These are phyloP conservation scores for Liparis tanakae DNA, from an alignment of 2,797 vertebrate genomes.

Conservation along the genomic window DNA sequence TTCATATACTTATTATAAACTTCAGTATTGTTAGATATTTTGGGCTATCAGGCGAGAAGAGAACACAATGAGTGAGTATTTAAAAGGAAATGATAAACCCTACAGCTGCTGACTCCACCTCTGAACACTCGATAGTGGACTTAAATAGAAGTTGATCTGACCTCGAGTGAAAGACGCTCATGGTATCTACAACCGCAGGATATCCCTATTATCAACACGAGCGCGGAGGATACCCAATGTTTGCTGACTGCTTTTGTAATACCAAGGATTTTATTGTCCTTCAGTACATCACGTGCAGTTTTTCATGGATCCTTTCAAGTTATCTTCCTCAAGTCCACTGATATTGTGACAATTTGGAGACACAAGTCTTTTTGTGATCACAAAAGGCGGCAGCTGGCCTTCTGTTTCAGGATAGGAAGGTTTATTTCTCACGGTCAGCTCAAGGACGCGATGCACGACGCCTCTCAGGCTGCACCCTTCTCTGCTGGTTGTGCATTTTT, in stretches of 20 bases:
- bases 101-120: conserved; percentile 14
- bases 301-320: conserved; percentile 42
- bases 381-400: conserved; percentile 35
- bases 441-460: conserved; percentile 50
- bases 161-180: conserved; percentile 19
- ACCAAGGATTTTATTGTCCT: conserved; percentile 71
- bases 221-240: conserved; percentile 75
- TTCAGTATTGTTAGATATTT: too few species aligned
- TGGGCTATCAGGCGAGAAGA: not conserved
- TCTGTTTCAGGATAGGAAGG: conserved; percentile 58
- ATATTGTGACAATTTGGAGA: conserved; percentile 48
- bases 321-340: conserved; percentile 40
- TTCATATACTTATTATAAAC: too few species aligned
- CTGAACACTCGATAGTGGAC: conserved; percentile 15
- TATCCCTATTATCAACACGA: conserved; percentile 77
- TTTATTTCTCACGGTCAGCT: conserved; percentile 48
- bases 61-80: not conserved
- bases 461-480: conserved; percentile 42
- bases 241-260: conserved; percentile 61
- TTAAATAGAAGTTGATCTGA: conserved; percentile 50
- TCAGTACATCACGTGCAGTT: conserved; percentile 72
- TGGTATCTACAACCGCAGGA: conserved; percentile 77
- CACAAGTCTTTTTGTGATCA: conserved; percentile 20
- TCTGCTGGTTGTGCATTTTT: not conserved
- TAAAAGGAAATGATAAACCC: conserved; percentile 22